These are phyloP conservation scores for Barnardius zonarius DNA, from an alignment of 2,113 vertebrate species.

Conservation along the genomic window DNA sequence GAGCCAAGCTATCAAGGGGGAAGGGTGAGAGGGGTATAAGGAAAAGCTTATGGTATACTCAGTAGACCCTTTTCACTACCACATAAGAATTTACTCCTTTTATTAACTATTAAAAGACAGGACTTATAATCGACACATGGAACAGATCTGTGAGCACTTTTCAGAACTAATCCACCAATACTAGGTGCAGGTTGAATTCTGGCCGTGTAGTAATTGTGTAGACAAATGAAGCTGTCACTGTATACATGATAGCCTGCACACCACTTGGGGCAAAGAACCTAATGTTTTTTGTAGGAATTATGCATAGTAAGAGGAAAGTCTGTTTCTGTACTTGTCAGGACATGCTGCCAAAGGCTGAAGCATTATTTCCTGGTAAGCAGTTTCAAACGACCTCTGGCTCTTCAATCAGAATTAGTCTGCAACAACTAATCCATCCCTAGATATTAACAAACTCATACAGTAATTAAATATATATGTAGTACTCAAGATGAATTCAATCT, in stretches of 20 bases:
- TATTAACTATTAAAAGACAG: neutral
- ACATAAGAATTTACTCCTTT: neutral
- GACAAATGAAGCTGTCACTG: slow-evolving; percentile 7
- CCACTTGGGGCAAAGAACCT: neutral
- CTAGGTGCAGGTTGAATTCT: neutral
- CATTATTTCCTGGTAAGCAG: neutral
- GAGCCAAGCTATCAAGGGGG: neutral
- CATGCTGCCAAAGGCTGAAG: slow-evolving; percentile 22
- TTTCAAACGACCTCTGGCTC: neutral
- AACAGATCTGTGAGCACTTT: neutral
- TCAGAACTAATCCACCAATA: neutral
- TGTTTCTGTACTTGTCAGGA: slow-evolving; percentile 17
- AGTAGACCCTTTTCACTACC: neutral
- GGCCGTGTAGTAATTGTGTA: neutral
- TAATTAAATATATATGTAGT: neutral
- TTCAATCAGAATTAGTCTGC: neutral
- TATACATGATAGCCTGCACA: neutral
- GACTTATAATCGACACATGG: neutral
- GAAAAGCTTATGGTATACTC: neutral
- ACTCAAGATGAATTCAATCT: neutral
- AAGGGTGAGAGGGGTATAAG: no score
- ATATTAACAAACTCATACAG: neutral
- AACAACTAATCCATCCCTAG: neutral
- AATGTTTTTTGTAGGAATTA: neutral
- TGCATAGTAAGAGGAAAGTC: slow-evolving; percentile 4